phyloP scores from a whole-genome alignment of 2,888 invertebrate species.

The Heliconius charithonia region DNA sequence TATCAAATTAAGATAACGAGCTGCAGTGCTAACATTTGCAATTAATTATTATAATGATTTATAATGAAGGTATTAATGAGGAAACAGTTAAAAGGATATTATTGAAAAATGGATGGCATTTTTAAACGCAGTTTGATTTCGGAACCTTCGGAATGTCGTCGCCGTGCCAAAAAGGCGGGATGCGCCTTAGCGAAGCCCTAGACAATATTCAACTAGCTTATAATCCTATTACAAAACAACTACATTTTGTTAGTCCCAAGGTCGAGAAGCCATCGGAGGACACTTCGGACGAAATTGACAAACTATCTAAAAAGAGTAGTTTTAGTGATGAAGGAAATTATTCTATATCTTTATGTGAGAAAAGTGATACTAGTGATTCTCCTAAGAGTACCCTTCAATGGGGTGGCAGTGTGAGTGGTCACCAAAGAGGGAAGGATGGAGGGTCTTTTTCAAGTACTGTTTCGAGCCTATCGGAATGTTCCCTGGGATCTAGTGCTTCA shows the following conservation, averaged over 20 bases:
- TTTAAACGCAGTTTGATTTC: conserved; percentile 56
- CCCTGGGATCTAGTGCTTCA: conserved; percentile 85
- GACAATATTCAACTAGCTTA: conserved; percentile 90
- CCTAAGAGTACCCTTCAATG: conserved; percentile 80
- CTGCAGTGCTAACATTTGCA: conserved; percentile 36
- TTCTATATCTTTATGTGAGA: conserved; percentile 80
- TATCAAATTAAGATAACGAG: conserved; percentile 43
- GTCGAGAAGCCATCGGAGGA: conserved; percentile 67
- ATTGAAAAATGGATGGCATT: conserved; percentile 62
- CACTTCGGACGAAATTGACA: conserved; percentile 69
- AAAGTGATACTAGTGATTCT: conserved; percentile 81
- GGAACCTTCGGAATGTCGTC: conserved; percentile 65
- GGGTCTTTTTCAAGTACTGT: conserved; percentile 88
- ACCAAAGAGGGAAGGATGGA: conserved; percentile 83
- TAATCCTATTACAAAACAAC: conserved; percentile 88
- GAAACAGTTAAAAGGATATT: conserved; percentile 30
- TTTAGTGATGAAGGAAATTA: conserved; percentile 81
- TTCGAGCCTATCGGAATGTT: conserved; percentile 88
- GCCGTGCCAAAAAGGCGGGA: conserved; percentile 81
- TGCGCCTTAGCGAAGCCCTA: conserved; percentile 87
- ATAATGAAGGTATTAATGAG: conserved; percentile 37
- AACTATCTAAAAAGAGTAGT: conserved; percentile 79
- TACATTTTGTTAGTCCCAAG: conserved; percentile 85
- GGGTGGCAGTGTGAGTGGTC: conserved; percentile 78
- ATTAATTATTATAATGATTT: conserved; percentile 42